A percentile compares a stretch with the other conserved stretches of the same genome.
Conservation (phyloP, 2,797 vertebrate genomes). For the Eremophila alpestris region DNA sequence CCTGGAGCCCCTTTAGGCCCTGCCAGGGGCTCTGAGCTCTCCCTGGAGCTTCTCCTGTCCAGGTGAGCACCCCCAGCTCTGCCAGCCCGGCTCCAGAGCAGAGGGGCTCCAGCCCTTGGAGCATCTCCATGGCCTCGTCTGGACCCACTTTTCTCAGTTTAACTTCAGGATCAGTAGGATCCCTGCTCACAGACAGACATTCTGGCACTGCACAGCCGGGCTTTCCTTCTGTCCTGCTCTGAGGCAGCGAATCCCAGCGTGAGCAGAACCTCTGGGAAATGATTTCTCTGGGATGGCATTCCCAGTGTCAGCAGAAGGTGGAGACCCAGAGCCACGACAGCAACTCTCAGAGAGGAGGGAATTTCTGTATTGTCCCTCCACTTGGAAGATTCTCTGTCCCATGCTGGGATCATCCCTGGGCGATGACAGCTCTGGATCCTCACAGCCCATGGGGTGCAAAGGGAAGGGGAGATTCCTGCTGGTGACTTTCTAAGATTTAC, state of each 20-base stretch:
- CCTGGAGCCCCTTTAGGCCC: not conserved
- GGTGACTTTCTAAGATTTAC: not conserved
- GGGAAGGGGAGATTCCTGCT: not conserved
- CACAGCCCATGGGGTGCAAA: not conserved
- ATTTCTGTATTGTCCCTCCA: rapidly evolving
- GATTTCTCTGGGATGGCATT: not conserved
- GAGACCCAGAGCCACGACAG: not conserved
- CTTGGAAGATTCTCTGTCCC: not conserved
- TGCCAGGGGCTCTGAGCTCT: rapidly evolving
- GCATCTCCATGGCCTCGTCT: rapidly evolving
- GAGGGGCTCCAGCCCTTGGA: not conserved
- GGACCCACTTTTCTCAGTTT: not conserved
- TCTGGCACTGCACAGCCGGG: not conserved
- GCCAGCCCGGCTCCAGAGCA: not conserved
- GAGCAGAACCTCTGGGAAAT: not conserved
- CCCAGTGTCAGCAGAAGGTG: not conserved
- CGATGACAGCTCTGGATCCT: rapidly evolving
- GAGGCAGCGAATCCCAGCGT: not conserved
- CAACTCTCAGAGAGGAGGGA: not conserved
- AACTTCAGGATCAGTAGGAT: not conserved
- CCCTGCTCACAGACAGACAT: not conserved
- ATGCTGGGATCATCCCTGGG: not conserved
- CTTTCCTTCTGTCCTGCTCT: not conserved
- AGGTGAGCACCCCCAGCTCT: not conserved
- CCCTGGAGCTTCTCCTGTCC: not conserved